Base-by-base conservation (phyloP, 2,113 vertebrate species). In the Sylvicapra grimmia region DNA sequence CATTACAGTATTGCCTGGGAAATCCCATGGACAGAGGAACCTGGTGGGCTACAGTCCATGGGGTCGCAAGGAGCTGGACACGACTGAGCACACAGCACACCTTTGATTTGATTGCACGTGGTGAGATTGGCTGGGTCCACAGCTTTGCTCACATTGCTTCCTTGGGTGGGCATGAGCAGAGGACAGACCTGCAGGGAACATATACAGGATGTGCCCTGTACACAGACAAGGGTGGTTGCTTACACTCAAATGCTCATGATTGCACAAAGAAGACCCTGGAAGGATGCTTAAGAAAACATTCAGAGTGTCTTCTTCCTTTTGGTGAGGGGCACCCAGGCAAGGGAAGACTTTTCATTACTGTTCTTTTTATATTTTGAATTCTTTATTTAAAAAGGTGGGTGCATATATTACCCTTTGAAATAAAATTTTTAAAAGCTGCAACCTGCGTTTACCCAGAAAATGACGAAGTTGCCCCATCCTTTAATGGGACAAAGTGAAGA, bases 311-410 rank as follows among this genome's bases (percentile, higher is more conserved):
- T 77, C 13, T 75, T 15, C 19, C 21, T 9, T 16, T 14, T 49
- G 21, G 75, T 13, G 8, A 86, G 85, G 61, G 31, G 31, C 31
- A 14, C 8, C 4, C 27, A 19, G 51, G 29, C 11, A 14, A 19
- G 40, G n/a, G 6, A 72, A 93, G 72, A 79, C 21, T 93, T 84
- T 68, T 79, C 36, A 36, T 85, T 40, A 53, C 7, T 10, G 1
- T 68, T 59, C 25, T 89, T 95, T 58, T 82, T 63, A 79, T 47
- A 75, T 59, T 79, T 89, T 86, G 44, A 80, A 88, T 97, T 93
- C 51, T 68, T 94, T 92, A 59, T 75, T 59, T 21, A 59, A 96
- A 63, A 92, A 56, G 75, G 19, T 49, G 36, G 79, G 18, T 63
- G 13, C 21, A 12, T 89, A 15, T 54, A 40, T 65, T 63, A 12